Evolutionary conservation across 2,888 invertebrate genomes (phyloP).

Genomic region (Folsomia manolachei): DNA sequence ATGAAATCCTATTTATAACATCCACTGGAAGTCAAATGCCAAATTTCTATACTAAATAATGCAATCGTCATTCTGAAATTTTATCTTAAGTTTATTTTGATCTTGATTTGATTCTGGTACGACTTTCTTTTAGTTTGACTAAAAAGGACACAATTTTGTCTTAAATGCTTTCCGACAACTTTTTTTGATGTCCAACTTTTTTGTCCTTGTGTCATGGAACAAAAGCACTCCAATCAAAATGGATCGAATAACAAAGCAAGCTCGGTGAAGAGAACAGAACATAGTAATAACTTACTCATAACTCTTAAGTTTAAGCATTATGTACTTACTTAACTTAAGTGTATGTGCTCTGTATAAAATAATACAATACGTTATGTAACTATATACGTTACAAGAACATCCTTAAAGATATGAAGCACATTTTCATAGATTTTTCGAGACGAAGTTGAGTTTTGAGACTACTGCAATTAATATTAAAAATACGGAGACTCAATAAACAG

Average conservation of each 20-base stretch:
- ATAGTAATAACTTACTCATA: neutral
- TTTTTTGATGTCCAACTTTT: no score
- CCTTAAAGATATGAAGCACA: constrained; percentile 8
- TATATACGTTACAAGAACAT: neutral
- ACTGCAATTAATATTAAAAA: constrained; percentile 8
- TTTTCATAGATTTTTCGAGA: constrained; percentile 25
- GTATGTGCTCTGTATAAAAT: neutral
- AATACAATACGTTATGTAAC: no score
- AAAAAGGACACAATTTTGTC: no score
- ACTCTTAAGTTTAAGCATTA: neutral
- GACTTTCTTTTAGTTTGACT: no score
- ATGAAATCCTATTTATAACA: no score
- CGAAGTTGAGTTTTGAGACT: neutral
- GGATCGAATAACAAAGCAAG: neutral
- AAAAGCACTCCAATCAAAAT: neutral
- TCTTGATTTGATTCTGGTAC: no score
- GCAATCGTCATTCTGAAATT: no score
- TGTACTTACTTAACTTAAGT: neutral
- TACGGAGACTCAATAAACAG: constrained; percentile 30
- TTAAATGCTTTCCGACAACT: no score
- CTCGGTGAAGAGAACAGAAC: neutral
- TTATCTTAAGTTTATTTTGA: no score
- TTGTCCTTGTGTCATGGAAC: neutral
- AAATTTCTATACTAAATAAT: no score
- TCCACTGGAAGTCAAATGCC: no score